Base-by-base conservation (phyloP, 1,140 invertebrate genomes). In the Dendrolimus kikuchii region DNA sequence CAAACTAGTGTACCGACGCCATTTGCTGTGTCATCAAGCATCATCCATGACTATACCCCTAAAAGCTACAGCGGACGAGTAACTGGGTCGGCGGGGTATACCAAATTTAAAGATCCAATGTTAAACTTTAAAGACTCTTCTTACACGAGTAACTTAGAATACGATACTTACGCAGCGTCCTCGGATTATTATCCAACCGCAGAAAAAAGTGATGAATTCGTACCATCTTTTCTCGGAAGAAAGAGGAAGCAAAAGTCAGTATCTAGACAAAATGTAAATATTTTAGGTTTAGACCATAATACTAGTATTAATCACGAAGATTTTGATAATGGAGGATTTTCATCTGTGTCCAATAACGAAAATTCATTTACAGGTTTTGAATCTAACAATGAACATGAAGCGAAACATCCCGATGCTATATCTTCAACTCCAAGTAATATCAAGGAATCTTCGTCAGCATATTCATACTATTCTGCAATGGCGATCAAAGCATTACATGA, bases 231-330 rank as follows among this genome's bases (percentile, higher is more conserved):
- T 49, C 61, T 66, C 51, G 43, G 59, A 23, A 68, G 72, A 50
- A 84, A 74, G 55, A 64, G 67, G 9, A 76, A 74, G 63, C 85
- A 85, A 55, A 86, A 86, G 58, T 83, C 84, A 0, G 60, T 88
- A 51, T 87, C 86, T 5, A 80, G 73, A 5, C 85, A 87, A 62
- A 87, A 85, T 55, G 80, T 88, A 38, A 83, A 63, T 40, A 87
- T 88, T 64, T 82, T 79, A 7, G 77, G 76, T 36, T 68, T 79
- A 60, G 80, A 86, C 23, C 80, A 81, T 51, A 62, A 80, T 51
- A 77, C 80, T 9, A 73, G 71, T 10, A 65, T 85, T 9, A 77
- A 87, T 57, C 84, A 87, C 23, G 23, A 23, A 23, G 23, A 23
- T 60, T 58, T 78, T 36, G 68, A 61, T 53, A 74, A 80, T 48